Evolutionary conservation across 2,113 vertebrate species (phyloP).

Genomic region (Silurus glanis): DNA sequence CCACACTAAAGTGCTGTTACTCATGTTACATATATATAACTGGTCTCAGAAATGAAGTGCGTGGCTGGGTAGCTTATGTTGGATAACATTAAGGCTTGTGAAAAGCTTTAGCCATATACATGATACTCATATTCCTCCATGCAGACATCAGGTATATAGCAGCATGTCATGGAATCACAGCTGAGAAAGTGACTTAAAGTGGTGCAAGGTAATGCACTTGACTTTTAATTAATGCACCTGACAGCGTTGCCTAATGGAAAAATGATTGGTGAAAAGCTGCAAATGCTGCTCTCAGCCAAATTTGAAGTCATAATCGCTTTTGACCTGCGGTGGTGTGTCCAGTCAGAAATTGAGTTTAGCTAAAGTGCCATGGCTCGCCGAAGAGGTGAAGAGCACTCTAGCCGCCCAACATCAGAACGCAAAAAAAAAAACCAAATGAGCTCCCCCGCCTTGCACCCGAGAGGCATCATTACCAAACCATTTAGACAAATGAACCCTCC

Average conservation of each 20-base stretch:
- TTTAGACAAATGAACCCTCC: conserved; percentile 51
- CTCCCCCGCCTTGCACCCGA: conserved; percentile 39
- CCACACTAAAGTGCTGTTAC: too few relatives aligned
- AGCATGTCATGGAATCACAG: neutral
- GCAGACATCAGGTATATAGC: neutral
- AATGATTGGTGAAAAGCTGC: neutral
- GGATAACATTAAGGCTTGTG: too few relatives aligned
- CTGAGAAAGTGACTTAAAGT: conserved; percentile 1
- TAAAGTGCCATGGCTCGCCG: conserved; percentile 23
- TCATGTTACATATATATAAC: too few relatives aligned
- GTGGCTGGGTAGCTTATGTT: too few relatives aligned
- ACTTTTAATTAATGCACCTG: conserved; percentile 3
- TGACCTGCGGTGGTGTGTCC: conserved; percentile 29
- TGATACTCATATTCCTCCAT: neutral
- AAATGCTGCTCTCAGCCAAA: conserved; percentile 31
- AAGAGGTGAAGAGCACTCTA: conserved; percentile 40
- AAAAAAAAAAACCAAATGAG: conserved; percentile 44
- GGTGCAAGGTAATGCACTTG: neutral
- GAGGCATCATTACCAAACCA: conserved; percentile 50
- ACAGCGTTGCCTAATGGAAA: neutral
- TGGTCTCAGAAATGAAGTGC: too few relatives aligned
- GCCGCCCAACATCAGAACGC: conserved; percentile 31
- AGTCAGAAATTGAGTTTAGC: conserved; percentile 36
- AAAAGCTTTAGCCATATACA: too few relatives aligned
- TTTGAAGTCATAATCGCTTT: conserved; percentile 17